Evolutionary conservation across 2,888 invertebrate species (phyloP).

Genomic region (Torymus aiolomorphi): DNA sequence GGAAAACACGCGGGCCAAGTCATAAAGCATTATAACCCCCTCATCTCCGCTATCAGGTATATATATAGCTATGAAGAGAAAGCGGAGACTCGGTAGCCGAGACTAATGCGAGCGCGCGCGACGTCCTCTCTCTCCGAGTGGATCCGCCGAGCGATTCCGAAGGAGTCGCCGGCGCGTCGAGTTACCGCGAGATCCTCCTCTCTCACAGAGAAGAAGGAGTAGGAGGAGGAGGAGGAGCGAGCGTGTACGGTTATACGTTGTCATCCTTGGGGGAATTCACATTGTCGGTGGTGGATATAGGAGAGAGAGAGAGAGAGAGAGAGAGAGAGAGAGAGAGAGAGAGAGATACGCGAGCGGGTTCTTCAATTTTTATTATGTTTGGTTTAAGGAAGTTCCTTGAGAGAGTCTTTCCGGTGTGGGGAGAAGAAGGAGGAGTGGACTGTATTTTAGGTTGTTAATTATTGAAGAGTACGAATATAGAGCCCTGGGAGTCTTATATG

Average conservation of each 20-base stretch:
- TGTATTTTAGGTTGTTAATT: too few species aligned
- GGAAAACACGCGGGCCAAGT: background rate
- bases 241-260: too few species aligned
- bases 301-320: background rate
- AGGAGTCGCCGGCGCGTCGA: slow-evolving; percentile 23
- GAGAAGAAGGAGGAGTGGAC: too few species aligned
- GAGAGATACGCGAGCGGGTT: too few species aligned
- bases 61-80: background rate
- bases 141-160: slow-evolving; percentile 23
- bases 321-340: background rate
- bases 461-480: too few species aligned
- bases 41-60: background rate
- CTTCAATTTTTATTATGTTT: too few species aligned
- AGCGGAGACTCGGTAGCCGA: slow-evolving; percentile 22
- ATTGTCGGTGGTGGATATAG: background rate
- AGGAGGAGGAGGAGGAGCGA: too few species aligned
- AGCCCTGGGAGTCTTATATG: too few species aligned
- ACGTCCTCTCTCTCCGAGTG: slow-evolving; percentile 7
- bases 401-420: too few species aligned
- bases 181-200: slow-evolving; percentile 1
- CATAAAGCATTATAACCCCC: slow-evolving; percentile 42
- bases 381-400: too few species aligned
- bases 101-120: slow-evolving; percentile 32
- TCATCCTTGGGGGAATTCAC: background rate
- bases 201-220: background rate